A percentile compares a stretch with the other conserved stretches of the same genome.
These are phyloP conservation scores for Connochaetes taurinus DNA, from an alignment of 2,113 vertebrate genomes.

Conservation along the genomic window DNA sequence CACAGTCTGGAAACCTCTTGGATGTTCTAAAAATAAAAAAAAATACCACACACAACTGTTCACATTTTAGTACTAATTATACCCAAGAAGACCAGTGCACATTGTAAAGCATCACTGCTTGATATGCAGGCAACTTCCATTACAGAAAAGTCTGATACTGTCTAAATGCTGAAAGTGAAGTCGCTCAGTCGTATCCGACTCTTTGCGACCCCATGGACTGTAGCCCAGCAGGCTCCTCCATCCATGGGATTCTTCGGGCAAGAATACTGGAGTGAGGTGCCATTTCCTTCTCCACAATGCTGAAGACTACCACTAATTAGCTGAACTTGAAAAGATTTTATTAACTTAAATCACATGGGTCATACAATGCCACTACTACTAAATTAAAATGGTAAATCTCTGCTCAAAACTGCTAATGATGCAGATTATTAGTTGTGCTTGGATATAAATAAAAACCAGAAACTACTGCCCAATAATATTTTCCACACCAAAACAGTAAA, in stretches of 20 bases:
- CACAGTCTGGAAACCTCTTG: neutral
- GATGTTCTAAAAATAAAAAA: neutral
- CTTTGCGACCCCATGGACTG: too few relatives aligned
- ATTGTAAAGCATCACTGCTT: constrained; percentile 3
- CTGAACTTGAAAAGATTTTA: neutral
- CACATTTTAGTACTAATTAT: constrained; percentile 3
- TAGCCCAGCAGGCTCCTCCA: too few relatives aligned
- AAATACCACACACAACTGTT: neutral
- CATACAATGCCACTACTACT: neutral
- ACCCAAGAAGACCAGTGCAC: neutral
- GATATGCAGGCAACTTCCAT: neutral
- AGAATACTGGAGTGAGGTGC: too few relatives aligned
- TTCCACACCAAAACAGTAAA: neutral
- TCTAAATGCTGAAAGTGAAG: neutral
- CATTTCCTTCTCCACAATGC: neutral
- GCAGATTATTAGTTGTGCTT: neutral
- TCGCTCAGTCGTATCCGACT: too few relatives aligned
- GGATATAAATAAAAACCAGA: neutral
- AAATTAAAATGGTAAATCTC: neutral
- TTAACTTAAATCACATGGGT: constrained; percentile 16
- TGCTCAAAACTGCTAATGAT: neutral
- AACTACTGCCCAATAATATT: neutral
- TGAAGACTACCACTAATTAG: neutral
- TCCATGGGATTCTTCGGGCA: too few relatives aligned
- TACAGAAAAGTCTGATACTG: neutral